Conservation (phyloP, 1,140 invertebrate species). For the Pseudoatta argentina region DNA sequence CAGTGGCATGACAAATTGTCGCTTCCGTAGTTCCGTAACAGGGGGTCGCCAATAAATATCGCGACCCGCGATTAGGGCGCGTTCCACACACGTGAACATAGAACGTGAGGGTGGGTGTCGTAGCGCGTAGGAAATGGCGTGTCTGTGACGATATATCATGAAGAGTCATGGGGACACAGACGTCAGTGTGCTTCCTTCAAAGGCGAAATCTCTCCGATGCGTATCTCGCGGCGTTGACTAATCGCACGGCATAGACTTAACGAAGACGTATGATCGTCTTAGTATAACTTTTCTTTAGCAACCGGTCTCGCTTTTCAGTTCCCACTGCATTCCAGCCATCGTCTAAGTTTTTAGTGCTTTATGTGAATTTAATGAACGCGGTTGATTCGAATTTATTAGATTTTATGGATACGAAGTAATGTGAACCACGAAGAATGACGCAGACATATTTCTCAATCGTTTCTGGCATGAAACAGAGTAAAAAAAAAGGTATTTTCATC, state of each 20-base stretch:
- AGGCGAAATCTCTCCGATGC: conserved; percentile 52
- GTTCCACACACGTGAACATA: conserved; percentile 12
- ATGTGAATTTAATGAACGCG: conserved; percentile 4
- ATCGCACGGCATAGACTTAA: conserved; percentile 50
- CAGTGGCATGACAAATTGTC: conserved; percentile 61
- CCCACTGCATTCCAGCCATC: neutral
- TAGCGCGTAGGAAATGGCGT: conserved; percentile 42
- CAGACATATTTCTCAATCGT: neutral
- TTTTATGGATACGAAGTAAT: neutral
- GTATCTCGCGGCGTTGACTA: conserved; percentile 56
- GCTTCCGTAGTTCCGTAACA: conserved; percentile 63
- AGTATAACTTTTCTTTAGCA: neutral
- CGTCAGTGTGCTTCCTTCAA: conserved; percentile 50
- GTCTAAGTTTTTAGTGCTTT: neutral
- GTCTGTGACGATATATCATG: conserved; percentile 59
- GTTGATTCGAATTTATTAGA: neutral
- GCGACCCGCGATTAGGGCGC: conserved; percentile 35
- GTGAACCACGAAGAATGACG: neutral
- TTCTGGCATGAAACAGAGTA: neutral
- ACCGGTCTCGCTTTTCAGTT: neutral
- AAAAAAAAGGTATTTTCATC: neutral
- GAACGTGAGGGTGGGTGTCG: neutral
- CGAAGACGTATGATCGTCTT: conserved; percentile 43
- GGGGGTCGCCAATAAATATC: conserved; percentile 61
- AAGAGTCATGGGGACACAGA: conserved; percentile 42